Evolutionary conservation across 2,888 invertebrate species (phyloP), one percentile per base, ranked within the genome.

Genomic region (Aphidius colemani): DNA sequence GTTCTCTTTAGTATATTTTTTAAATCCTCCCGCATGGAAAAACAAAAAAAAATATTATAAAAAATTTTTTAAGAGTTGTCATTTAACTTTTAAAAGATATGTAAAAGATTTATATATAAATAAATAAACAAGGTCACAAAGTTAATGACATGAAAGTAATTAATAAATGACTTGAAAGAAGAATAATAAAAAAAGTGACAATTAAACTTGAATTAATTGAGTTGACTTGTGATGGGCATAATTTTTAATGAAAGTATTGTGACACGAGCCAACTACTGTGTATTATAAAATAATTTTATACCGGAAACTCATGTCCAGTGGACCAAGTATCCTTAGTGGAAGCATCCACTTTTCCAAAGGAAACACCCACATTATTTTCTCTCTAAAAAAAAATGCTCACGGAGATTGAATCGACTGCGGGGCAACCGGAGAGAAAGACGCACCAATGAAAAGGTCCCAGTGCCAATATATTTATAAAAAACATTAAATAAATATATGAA

Each of bases 331-430:
- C 72, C 72, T 70, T 63, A 39, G 65, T 71, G 74, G 75, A 76
- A 74, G 72, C 75, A 71, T 74, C 75, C 76, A 75, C 74, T 76
- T 73, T 74, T 75, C 74, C 67, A 73, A 73, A 77, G 77, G 77
- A 75, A 76, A 74, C 61, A 61, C 64, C 69, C 63, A 64, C 67
- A 66, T 5, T 3, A 30, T 30, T 30, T 2, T 30, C 30, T 30
- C 30, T 30, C 1, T 2, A 30, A 30, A 30, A 30, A 30, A 30
- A 5, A 30, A 30, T 30, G 63, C 57, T 46, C 44, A 49, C 10
- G 55, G 69, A 67, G 64, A 67, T 66, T 61, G 62, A 56, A 67
- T 67, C 53, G 53, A 61, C 56, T 57, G 53, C 57, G 60, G 44
- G 50, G 30, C 30, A 30, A 30, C 3, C 30, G 49, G 53, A 44